Evolutionary conservation across 2,113 vertebrate species (phyloP).

Genomic region (Lophochroa leadbeateri): DNA sequence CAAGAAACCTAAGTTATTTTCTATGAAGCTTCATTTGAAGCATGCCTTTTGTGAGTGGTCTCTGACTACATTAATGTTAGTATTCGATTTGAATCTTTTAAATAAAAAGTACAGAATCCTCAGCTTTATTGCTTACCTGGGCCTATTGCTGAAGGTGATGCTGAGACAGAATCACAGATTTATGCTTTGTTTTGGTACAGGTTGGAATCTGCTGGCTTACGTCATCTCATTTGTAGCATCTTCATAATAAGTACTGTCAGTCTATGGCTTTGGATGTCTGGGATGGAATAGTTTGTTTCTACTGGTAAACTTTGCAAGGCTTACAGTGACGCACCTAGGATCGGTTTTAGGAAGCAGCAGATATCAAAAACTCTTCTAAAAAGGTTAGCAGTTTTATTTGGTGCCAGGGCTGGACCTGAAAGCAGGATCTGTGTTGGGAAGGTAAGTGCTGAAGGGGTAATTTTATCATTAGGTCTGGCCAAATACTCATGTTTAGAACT

Average conservation of each 20-base stretch:
- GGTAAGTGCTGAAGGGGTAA: not conserved
- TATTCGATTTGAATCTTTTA: not conserved
- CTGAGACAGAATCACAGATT: not conserved
- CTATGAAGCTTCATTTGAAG: not conserved
- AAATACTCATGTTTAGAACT: not conserved
- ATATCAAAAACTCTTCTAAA: not conserved
- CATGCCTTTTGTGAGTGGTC: not conserved
- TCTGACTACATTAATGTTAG: not conserved
- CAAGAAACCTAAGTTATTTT: not conserved
- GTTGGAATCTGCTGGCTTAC: not conserved
- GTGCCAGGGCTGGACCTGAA: not conserved
- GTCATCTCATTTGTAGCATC: not conserved
- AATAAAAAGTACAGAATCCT: not conserved
- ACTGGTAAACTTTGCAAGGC: not conserved
- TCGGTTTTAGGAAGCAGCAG: not conserved
- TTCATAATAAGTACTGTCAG: not conserved
- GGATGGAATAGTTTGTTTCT: not conserved
- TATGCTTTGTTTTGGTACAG: not conserved
- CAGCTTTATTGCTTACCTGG: not conserved
- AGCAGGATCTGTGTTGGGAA: not conserved
- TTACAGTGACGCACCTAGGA: not conserved
- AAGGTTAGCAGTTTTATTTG: not conserved
- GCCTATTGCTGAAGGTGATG: not conserved
- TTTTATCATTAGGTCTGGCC: not conserved
- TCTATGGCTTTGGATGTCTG: not conserved